Base-by-base conservation (phyloP, 2,888 invertebrate genomes). In the Syrphus vitripennis region DNA sequence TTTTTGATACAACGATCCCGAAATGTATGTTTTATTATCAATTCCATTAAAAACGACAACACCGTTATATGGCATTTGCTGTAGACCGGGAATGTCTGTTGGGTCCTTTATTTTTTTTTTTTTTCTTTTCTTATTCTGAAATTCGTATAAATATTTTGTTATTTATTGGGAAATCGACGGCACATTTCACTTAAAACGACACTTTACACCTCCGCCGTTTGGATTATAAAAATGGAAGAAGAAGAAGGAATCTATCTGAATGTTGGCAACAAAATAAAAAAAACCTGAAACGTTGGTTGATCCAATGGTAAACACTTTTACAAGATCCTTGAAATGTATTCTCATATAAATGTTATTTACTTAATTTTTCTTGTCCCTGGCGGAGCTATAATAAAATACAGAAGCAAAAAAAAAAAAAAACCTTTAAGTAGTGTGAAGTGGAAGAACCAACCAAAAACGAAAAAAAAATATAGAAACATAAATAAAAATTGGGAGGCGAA, bases 321-420 rank as follows among this genome's bases (percentile, higher is more conserved):
- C 77, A 50, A 69, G 67, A 74, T 81, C 63, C 81, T 86, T 69
- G 72, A 81, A 81, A 86, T 81, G 81, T 81, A 77, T 86, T 81
- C 77, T 77, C 76, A 81, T 81, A 77, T 86, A 86, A 86, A 86
- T 77, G 81, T 81, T 86, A 86, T 86, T 86, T 86, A 86, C 81
- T 86, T 81, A 86, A 81, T 81, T 86, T 86, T 72, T 57, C 72
- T 21, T 65, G 57, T 79, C 63, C 57, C 57, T 65, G 71, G 24
- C 55, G 45, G 57, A 31, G 75, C 21, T 19, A 57, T 67, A 42
- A 19, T 70, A 70, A 75, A 76, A 61, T 74, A 10, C 59, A 67
- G 61, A 37, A 48, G 26, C 40, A 55, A 70, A 61, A 55, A 40
- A 48, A 71, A 77, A 61, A 48, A 55, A 31, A 21, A 59, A 21